These are phyloP conservation scores for Dreissena polymorpha DNA, from an alignment of 1,140 invertebrate genomes.

Conservation along the genomic window DNA sequence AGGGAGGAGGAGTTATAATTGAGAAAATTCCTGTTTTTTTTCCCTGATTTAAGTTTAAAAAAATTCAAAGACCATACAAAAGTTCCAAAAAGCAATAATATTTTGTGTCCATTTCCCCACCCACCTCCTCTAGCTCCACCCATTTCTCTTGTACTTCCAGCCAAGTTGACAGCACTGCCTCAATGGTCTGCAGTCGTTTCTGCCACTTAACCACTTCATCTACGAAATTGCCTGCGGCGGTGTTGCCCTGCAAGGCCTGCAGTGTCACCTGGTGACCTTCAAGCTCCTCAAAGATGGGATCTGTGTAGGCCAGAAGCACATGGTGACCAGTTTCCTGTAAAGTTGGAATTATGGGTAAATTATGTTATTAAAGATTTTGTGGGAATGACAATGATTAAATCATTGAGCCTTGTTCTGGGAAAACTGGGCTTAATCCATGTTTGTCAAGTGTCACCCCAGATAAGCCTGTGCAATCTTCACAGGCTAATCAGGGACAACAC, in stretches of 20 bases:
- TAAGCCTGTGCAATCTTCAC: too few relatives aligned
- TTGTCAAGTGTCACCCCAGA: too few relatives aligned
- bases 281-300: conserved; percentile 78
- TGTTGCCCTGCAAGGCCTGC: conserved; percentile 77
- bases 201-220: conserved; percentile 80
- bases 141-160: conserved; percentile 79
- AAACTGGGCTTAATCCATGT: too few relatives aligned
- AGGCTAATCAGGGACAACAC: too few relatives aligned
- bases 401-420: too few relatives aligned
- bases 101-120: too few relatives aligned
- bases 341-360: conserved; percentile 5
- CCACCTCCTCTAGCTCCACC: conserved; percentile 78
- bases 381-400: neutral
- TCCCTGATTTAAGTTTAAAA: too few relatives aligned
- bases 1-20: too few relatives aligned
- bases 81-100: too few relatives aligned
- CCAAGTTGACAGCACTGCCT: conserved; percentile 77
- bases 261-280: conserved; percentile 78
- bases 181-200: conserved; percentile 78
- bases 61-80: too few relatives aligned
- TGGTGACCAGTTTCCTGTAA: conserved; percentile 70
- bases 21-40: too few relatives aligned
- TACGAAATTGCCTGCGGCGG: conserved; percentile 77
- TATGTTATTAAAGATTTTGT: neutral
- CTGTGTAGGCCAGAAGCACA: conserved; percentile 73